Conservation (phyloP, 92 coral and sea anemone species). For the Epizoanthus illoricatus region DNA sequence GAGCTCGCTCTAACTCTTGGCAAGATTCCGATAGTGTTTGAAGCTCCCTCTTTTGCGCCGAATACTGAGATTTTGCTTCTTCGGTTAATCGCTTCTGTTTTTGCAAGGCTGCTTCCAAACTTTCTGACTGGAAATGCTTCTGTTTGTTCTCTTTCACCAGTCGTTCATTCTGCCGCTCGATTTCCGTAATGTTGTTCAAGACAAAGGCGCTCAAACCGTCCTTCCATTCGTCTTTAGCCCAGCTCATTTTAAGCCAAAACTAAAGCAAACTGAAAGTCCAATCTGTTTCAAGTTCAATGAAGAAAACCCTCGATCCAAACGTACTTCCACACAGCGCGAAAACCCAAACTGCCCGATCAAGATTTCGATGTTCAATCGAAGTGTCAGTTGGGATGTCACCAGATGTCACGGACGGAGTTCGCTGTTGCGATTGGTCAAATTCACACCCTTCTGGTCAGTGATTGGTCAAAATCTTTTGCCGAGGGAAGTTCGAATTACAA, state of each 20-base stretch:
- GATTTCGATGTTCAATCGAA: background rate
- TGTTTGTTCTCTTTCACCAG: conserved; percentile 81
- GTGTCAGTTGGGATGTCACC: conserved; percentile 33
- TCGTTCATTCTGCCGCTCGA: conserved; percentile 81
- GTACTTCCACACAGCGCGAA: background rate
- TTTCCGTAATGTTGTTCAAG: conserved; percentile 68
- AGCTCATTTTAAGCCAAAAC: conserved; percentile 71
- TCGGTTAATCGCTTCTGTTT: conserved; percentile 83
- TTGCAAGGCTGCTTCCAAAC: conserved; percentile 73
- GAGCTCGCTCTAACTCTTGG: conserved; percentile 74
- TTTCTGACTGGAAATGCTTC: conserved; percentile 82
- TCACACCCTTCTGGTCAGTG: background rate
- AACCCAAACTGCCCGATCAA: conserved; percentile 28
- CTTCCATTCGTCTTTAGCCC: conserved; percentile 98
- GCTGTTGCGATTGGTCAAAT: background rate
- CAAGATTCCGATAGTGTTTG: conserved; percentile 69
- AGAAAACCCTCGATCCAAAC: background rate
- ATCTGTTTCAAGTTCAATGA: background rate
- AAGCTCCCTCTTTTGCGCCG: conserved; percentile 65
- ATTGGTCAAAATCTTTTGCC: conserved; percentile 18
- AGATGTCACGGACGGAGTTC: conserved; percentile 15
- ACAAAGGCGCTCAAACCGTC: conserved; percentile 72
- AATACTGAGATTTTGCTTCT: conserved; percentile 67
- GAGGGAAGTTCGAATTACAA: conserved; percentile 46
- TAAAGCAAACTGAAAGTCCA: background rate